These are phyloP conservation scores for Diabrotica balteata DNA, from an alignment of 2,888 invertebrate genomes.

Conservation along the genomic window DNA sequence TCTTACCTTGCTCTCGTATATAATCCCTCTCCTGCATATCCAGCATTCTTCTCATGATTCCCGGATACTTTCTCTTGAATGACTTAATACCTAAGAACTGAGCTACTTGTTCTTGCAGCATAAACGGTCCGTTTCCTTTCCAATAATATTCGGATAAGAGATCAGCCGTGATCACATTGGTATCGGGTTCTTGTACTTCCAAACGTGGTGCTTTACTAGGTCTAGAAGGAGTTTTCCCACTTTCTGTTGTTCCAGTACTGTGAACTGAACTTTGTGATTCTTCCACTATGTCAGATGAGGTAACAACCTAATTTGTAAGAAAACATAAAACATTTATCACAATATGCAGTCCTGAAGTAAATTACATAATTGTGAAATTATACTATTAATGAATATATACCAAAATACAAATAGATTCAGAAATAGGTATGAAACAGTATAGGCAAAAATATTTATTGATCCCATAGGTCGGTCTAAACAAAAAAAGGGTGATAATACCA, in stretches of 20 bases:
- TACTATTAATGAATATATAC: too few species aligned
- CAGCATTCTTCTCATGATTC: conserved; percentile 72
- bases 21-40: conserved; percentile 92
- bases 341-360: too few species aligned
- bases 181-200: conserved; percentile 56
- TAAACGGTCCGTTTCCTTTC: conserved; percentile 82
- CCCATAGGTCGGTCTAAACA: too few species aligned
- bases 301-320: conserved; percentile 24
- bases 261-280: conserved; percentile 85
- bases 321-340: background rate
- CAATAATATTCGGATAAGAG: conserved; percentile 94
- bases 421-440: too few species aligned
- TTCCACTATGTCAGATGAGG: conserved; percentile 61
- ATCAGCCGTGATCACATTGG: conserved; percentile 70
- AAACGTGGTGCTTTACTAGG: conserved; percentile 46
- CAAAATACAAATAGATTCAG: too few species aligned
- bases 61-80: conserved; percentile 94
- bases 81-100: conserved; percentile 94
- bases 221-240: conserved; percentile 46
- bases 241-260: conserved; percentile 75
- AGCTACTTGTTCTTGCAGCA: conserved; percentile 96
- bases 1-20: conserved; percentile 71
- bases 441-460: too few species aligned
- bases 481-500: too few species aligned
- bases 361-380: too few species aligned